These are phyloP conservation scores for Crocidura indochinensis DNA, from an alignment of 2,797 vertebrate species.

Conservation along the genomic window DNA sequence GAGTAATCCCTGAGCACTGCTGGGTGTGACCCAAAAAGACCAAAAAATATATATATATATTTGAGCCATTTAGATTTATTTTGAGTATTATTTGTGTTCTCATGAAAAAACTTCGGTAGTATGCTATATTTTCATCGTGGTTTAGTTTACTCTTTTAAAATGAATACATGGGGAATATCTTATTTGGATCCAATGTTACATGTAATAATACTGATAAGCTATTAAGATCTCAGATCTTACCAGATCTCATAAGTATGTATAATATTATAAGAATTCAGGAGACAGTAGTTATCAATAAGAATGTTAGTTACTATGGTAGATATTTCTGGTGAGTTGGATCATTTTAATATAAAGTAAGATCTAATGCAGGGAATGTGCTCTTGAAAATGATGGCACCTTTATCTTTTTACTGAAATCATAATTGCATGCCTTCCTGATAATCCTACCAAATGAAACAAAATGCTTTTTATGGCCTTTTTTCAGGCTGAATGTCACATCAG, in stretches of 20 bases:
- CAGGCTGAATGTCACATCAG: not conserved
- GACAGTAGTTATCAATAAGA: slow-evolving; percentile 15
- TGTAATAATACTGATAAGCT: not conserved
- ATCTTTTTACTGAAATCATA: slow-evolving; percentile 53
- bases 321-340: slow-evolving; percentile 26
- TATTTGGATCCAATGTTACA: slow-evolving; percentile 18
- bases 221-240: not conserved
- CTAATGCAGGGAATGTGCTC: not conserved
- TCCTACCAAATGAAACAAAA: slow-evolving; percentile 1
- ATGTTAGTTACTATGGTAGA: slow-evolving; percentile 47
- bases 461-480: slow-evolving; percentile 16
- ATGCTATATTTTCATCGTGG: not conserved
- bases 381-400: slow-evolving; percentile 10
- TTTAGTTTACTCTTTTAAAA: slow-evolving; percentile 12
- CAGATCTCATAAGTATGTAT: not conserved
- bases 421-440: slow-evolving; percentile 38
- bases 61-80: slow-evolving; percentile 30
- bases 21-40: too few relatives aligned
- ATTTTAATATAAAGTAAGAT: not conserved
- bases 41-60: too few relatives aligned
- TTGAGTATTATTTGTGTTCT: too few relatives aligned
- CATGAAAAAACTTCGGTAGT: too few relatives aligned
- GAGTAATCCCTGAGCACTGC: too few relatives aligned
- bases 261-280: not conserved
- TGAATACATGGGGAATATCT: not conserved